phyloP scores from a whole-genome alignment of 1,140 invertebrate genomes.

The Trichonephila clavata region DNA sequence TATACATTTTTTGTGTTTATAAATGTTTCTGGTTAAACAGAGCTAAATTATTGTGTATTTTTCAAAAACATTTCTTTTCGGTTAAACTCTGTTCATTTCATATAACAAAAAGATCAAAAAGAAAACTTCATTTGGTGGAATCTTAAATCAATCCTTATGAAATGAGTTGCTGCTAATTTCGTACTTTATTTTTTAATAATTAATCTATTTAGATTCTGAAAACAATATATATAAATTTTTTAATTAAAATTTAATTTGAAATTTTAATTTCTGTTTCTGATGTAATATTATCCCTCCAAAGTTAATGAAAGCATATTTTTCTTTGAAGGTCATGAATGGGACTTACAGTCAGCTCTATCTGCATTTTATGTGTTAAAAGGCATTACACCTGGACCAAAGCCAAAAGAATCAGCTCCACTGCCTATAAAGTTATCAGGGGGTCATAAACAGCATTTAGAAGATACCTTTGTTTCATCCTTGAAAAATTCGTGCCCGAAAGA shows the following conservation, averaged over 20 bases:
- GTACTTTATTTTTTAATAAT: conserved; percentile 29
- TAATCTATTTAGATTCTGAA: not conserved
- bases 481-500: conserved; percentile 25
- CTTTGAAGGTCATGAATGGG: conserved; percentile 79
- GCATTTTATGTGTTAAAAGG: conserved; percentile 78
- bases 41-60: too few relatives aligned
- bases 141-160: too few relatives aligned
- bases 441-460: conserved; percentile 75
- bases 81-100: too few relatives aligned
- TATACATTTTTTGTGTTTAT: too few relatives aligned
- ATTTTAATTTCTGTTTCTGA: not conserved
- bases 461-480: conserved; percentile 41
- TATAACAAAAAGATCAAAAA: too few relatives aligned
- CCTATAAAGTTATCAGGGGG: conserved; percentile 66
- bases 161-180: not conserved
- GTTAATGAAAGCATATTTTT: not conserved
- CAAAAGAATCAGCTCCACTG: conserved; percentile 53
- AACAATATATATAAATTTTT: not conserved
- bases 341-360: conserved; percentile 78
- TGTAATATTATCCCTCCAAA: not conserved
- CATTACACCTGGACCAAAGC: conserved; percentile 65
- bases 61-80: too few relatives aligned
- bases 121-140: too few relatives aligned
- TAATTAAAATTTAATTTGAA: too few relatives aligned
- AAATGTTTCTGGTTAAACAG: too few relatives aligned